Evolutionary conservation across 2,113 vertebrate species (phyloP).

Genomic region (Urocynchramus pylzowi): DNA sequence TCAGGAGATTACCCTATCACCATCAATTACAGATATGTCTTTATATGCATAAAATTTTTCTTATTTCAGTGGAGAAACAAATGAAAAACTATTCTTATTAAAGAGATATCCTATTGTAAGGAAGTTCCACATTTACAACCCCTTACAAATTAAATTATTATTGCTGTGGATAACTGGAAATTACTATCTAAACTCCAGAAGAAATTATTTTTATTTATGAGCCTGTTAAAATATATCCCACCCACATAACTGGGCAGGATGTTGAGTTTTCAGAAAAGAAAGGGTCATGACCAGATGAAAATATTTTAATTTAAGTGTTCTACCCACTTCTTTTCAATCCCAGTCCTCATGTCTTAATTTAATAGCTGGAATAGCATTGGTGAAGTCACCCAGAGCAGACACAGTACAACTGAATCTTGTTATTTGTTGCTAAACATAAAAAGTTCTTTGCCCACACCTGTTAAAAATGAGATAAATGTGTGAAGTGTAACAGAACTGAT

Average conservation of each 20-base stretch:
- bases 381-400: not conserved
- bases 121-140: not conserved
- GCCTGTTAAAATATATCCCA: not conserved
- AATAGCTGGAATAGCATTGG: not conserved
- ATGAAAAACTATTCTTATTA: not conserved
- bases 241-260: not conserved
- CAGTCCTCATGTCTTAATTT: not conserved
- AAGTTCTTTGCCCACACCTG: not conserved
- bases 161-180: not conserved
- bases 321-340: not conserved
- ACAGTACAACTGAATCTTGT: not conserved
- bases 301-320: not conserved
- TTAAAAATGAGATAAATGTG: constrained; percentile 5
- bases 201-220: not conserved
- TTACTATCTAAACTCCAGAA: not conserved
- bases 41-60: not conserved
- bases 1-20: not conserved
- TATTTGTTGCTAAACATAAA: not conserved
- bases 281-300: not conserved
- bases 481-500: not conserved
- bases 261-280: not conserved
- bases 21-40: not conserved
- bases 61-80: not conserved
- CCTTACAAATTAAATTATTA: not conserved
- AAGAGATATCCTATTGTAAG: not conserved